Base-by-base conservation (phyloP, 2,888 invertebrate genomes). In the Leptopilina myrica region DNA sequence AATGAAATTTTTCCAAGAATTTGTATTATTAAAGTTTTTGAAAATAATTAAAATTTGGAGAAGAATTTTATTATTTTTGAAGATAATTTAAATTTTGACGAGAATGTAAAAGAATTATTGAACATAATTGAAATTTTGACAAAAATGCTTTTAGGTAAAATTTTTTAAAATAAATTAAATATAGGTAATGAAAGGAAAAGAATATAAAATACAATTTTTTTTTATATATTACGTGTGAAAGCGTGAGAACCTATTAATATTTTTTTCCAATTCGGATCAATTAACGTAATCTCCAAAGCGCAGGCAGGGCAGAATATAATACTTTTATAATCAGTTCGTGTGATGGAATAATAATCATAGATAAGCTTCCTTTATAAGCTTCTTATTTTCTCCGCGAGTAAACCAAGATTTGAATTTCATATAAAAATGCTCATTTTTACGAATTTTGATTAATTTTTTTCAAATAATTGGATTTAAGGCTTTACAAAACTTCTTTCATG, bases 311-410 rank as follows among this genome's bases (percentile, higher is more conserved):
- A 9, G 53, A 14, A 73, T 73, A 73, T n/a, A 73, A 53, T 67
- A 33, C 33, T 53, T 77, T 40, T 49, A 49, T 40, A 40, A 78
- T 56, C 26, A 80, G 79, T 64, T 65, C 79, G 67, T 69, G 77
- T 76, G 26, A 79, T 62, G 79, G 73, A 76, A 62, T 75, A 64
- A 67, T 59, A 82, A 79, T 73, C 64, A 65, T 78, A 78, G 80
- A 81, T 86, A 86, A 87, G 86, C 84, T 82, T 79, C 82, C 85
- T 84, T 85, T 15, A n/a, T 15, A 15, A 9, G 62, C 20, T 59
- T 15, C 15, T 59, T 56, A 12, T 12, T n/a, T 82, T 76, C 80
- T 87, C 86, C 12, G 8, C 83, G 79, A 83, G 83, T 83, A 5
- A 73, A 73, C 26, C 20, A 9, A 20, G n/a, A 59, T 33, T 15